Evolutionary conservation across 2,888 invertebrate species (phyloP).

Genomic region (Eupithecia subfuscata): DNA sequence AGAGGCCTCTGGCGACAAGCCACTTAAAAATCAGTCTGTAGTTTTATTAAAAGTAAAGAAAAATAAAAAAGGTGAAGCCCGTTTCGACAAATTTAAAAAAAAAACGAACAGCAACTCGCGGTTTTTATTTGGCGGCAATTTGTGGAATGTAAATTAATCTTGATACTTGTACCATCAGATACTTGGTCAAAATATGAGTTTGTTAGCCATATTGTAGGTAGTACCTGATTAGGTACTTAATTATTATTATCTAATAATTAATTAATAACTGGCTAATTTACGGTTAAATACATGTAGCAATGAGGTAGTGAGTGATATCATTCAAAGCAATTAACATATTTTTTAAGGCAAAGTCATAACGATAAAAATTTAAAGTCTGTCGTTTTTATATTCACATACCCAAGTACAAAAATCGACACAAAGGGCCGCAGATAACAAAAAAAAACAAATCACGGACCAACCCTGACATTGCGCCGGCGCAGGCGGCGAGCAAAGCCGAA

Average conservation of each 20-base stretch:
- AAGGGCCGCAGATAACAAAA: slow-evolving; percentile 43
- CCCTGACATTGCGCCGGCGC: slow-evolving; percentile 57
- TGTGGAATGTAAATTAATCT: slow-evolving; percentile 19
- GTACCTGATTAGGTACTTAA: background rate
- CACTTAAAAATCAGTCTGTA: slow-evolving; percentile 60
- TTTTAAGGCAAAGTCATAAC: background rate
- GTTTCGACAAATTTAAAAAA: slow-evolving; percentile 21
- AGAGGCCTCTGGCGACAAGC: slow-evolving; percentile 56
- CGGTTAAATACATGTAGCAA: background rate
- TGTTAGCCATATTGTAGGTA: background rate
- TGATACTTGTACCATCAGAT: slow-evolving; percentile 12
- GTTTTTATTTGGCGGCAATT: slow-evolving; percentile 31
- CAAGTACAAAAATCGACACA: slow-evolving; percentile 33
- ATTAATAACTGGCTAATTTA: background rate
- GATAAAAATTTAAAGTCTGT: background rate
- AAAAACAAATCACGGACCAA: slow-evolving; percentile 58
- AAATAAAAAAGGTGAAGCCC: slow-evolving; percentile 43
- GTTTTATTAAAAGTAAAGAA: slow-evolving; percentile 58
- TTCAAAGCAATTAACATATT: background rate
- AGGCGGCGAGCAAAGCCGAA: slow-evolving; percentile 65
- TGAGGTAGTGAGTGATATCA: background rate
- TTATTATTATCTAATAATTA: background rate
- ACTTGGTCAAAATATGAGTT: background rate
- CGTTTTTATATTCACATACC: slow-evolving; percentile 2
- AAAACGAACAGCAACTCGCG: slow-evolving; percentile 11